phyloP scores from a whole-genome alignment of 2,797 vertebrate species.

The Sternotherus odoratus region DNA sequence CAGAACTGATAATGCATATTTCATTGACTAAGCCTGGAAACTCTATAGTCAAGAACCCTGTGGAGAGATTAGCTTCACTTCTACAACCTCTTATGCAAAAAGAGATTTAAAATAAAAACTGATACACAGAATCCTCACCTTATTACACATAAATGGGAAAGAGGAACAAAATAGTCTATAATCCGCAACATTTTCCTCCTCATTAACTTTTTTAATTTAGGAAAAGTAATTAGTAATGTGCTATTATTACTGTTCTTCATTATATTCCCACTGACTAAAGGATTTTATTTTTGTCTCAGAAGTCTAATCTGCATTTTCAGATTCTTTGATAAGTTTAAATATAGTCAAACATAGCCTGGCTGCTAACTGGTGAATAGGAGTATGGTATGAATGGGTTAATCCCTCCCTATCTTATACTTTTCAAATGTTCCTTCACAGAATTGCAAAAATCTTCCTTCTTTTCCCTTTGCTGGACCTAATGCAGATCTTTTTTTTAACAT shows the following conservation, averaged over 20 bases:
- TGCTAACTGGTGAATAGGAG: background rate
- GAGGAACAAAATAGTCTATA: constrained; percentile 4
- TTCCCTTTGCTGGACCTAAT: background rate
- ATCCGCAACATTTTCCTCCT: constrained; percentile 20
- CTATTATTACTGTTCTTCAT: constrained; percentile 37
- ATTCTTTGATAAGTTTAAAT: constrained; percentile 8
- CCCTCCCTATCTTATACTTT: background rate
- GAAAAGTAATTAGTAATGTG: constrained; percentile 38
- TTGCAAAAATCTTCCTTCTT: background rate
- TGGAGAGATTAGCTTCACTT: background rate
- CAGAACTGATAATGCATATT: background rate
- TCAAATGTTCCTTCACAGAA: background rate
- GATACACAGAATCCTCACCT: background rate
- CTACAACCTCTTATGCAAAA: background rate
- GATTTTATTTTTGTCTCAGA: constrained; percentile 28
- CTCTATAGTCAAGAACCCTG: background rate
- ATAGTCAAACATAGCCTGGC: background rate
- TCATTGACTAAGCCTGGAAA: background rate
- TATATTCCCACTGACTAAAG: constrained; percentile 19
- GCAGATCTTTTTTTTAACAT: background rate
- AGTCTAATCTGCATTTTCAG: background rate
- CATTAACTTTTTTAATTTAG: constrained; percentile 59
- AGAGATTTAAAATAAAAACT: constrained; percentile 2
- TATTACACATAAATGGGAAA: background rate
- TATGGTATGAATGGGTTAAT: background rate